Evolutionary conservation across 2,888 invertebrate species (phyloP).

Genomic region (Idaea straminata): DNA sequence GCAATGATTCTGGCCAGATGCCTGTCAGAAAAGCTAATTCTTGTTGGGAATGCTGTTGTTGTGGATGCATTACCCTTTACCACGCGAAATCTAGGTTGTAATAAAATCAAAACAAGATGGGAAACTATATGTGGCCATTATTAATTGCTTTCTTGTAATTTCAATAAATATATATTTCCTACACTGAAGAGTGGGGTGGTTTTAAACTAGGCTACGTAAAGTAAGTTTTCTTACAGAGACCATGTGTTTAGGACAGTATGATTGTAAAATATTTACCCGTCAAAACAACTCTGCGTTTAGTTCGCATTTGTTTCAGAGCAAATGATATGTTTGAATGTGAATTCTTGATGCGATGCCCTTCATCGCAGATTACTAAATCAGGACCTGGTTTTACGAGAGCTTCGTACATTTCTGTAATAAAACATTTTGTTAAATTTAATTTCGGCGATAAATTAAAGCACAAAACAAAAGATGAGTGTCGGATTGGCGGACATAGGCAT

Average conservation of each 20-base stretch:
- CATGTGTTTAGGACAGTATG: constrained; percentile 87
- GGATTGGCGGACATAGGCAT: neutral
- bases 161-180: too few species aligned
- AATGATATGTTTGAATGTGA: constrained; percentile 97
- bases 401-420: constrained; percentile 85
- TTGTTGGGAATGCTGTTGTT: too few species aligned
- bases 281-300: constrained; percentile 95
- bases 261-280: constrained; percentile 80
- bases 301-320: constrained; percentile 96
- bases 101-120: too few species aligned
- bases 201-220: constrained; percentile 43
- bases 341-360: constrained; percentile 99
- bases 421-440: neutral
- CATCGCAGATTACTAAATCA: constrained; percentile 96
- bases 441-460: neutral
- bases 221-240: constrained; percentile 97
- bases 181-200: too few species aligned
- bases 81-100: too few species aligned
- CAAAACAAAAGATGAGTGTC: neutral
- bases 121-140: too few species aligned
- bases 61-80: too few species aligned
- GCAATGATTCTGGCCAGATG: too few species aligned
- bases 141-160: too few species aligned
- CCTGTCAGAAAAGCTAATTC: too few species aligned
- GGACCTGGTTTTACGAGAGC: constrained; percentile 95